phyloP scores from a whole-genome alignment of 1,140 invertebrate genomes.

The Bombus fervidus region DNA sequence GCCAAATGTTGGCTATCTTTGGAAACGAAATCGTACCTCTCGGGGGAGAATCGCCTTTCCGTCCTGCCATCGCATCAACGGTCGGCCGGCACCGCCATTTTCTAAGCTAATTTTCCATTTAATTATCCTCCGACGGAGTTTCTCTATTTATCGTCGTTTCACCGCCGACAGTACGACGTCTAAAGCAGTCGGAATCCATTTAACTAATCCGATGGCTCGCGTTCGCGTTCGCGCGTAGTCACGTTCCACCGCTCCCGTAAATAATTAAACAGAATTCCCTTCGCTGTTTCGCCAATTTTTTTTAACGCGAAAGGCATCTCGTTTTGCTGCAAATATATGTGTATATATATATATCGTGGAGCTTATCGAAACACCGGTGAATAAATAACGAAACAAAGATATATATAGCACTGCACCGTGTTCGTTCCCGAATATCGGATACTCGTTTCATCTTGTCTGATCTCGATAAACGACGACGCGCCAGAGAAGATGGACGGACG shows the following conservation, averaged over 20 bases:
- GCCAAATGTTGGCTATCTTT: background rate
- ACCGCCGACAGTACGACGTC: background rate
- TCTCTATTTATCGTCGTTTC: background rate
- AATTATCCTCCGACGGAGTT: background rate
- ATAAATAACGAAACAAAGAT: background rate
- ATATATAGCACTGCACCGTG: background rate
- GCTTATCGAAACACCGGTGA: background rate
- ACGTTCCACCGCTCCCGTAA: background rate
- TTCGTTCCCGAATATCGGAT: background rate
- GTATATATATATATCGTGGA: background rate
- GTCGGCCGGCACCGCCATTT: background rate
- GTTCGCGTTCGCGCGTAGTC: background rate
- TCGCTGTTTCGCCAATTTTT: background rate
- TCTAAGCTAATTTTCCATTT: slow-evolving; percentile 27
- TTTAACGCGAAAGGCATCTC: background rate
- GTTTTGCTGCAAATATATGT: background rate
- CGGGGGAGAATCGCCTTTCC: background rate
- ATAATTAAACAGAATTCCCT: background rate
- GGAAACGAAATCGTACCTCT: slow-evolving; percentile 4
- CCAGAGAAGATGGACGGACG: background rate
- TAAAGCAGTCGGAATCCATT: background rate
- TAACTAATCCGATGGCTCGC: background rate
- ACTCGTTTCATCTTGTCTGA: background rate
- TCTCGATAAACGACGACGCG: background rate
- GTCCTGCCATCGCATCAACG: background rate